These are phyloP conservation scores for Pocota personata DNA, from an alignment of 2,888 invertebrate species.

Conservation along the genomic window DNA sequence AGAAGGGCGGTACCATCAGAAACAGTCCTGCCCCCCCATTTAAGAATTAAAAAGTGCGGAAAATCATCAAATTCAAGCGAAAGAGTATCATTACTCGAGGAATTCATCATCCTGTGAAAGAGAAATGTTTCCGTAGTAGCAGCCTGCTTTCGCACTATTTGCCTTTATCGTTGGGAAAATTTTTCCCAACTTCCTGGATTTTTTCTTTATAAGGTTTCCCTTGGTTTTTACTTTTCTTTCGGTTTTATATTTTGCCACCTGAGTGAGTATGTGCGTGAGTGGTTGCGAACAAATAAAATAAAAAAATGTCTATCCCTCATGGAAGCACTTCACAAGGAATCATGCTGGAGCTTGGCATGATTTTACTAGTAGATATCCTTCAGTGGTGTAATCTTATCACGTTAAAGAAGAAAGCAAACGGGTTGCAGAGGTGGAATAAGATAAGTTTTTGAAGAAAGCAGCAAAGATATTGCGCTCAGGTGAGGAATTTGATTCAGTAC, in stretches of 20 bases:
- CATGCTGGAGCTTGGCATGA: background rate
- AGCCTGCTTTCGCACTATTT: slow-evolving; percentile 11
- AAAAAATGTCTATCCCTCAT: slow-evolving; percentile 5
- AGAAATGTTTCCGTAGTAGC: slow-evolving; percentile 3
- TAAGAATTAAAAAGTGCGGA: slow-evolving; percentile 39
- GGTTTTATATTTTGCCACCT: background rate
- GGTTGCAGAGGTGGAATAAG: slow-evolving; percentile 12
- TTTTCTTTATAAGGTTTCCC: background rate
- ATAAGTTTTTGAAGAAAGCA: slow-evolving; percentile 27
- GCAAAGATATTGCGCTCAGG: slow-evolving; percentile 23
- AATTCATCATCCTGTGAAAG: slow-evolving; percentile 48
- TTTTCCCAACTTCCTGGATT: slow-evolving; percentile 12
- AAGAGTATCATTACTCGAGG: slow-evolving; percentile 38
- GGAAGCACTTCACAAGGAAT: slow-evolving; percentile 18
- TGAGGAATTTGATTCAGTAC: slow-evolving; percentile 63
- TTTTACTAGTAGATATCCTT: slow-evolving; percentile 16
- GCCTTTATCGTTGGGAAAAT: slow-evolving; percentile 20
- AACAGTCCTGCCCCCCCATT: background rate
- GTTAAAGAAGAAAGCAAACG: slow-evolving; percentile 29
- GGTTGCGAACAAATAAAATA: slow-evolving; percentile 8
- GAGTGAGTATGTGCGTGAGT: slow-evolving; percentile 40
- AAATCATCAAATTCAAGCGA: slow-evolving; percentile 12
- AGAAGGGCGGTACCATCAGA: background rate
- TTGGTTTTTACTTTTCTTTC: background rate
- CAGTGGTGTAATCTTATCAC: slow-evolving; percentile 58